Evolutionary conservation across 23 tunicate species (phyloP).

Genomic region (Trididemnum clinides): DNA sequence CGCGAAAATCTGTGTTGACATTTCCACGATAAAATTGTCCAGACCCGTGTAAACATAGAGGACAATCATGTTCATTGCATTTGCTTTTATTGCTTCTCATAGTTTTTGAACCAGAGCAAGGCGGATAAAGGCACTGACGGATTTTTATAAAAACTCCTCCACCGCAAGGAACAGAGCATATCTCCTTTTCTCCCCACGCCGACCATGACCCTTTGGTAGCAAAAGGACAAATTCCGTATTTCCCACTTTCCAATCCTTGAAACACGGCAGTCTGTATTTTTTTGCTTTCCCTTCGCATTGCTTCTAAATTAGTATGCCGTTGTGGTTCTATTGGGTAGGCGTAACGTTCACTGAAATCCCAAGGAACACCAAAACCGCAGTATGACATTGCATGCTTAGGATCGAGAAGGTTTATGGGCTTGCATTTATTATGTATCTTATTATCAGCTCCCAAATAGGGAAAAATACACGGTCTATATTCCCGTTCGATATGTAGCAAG

Average conservation of each 20-base stretch:
- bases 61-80: constrained; percentile 73
- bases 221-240: constrained; percentile 57
- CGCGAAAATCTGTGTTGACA: constrained; percentile 14
- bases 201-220: constrained; percentile 59
- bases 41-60: constrained; percentile 43
- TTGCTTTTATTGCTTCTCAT: not conserved
- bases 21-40: constrained; percentile 59
- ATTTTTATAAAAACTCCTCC: constrained; percentile 46
- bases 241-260: not conserved
- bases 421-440: not conserved
- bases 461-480: constrained; percentile 26
- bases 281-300: not conserved
- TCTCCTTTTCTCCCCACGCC: constrained; percentile 34
- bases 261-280: not conserved
- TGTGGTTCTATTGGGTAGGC: not conserved
- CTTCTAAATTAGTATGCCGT: not conserved
- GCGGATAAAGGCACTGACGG: constrained; percentile 63
- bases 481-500: not conserved
- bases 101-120: constrained; percentile 26
- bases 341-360: not conserved
- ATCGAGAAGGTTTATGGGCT: not conserved
- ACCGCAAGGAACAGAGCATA: constrained; percentile 62
- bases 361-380: constrained; percentile 21
- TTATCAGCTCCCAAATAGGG: constrained; percentile 56
- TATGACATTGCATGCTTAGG: not conserved